Conservation (phyloP, 64 coral and sea anemone species). For the Cladopsammia gracilis region DNA sequence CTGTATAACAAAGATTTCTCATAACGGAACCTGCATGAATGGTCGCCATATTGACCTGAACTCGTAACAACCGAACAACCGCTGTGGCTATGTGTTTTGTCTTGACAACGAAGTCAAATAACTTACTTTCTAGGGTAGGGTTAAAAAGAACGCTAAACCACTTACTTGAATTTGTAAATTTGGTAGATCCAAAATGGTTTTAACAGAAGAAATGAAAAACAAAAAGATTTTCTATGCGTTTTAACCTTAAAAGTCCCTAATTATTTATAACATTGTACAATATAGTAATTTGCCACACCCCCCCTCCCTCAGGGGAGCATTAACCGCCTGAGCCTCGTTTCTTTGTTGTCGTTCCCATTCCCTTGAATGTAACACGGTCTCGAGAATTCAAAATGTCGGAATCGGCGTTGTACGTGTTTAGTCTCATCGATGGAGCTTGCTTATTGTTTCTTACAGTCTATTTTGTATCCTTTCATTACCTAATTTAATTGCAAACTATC, state of each 20-base stretch:
- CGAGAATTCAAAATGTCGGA: constrained; percentile 81
- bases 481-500: neutral
- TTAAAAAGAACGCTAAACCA: neutral
- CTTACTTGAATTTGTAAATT: neutral
- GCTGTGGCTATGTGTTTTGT: constrained; percentile 28
- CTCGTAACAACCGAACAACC: constrained; percentile 59
- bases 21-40: constrained; percentile 83
- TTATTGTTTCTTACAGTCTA: constrained; percentile 95
- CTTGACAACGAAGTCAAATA: constrained; percentile 25
- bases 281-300: neutral
- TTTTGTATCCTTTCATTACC: constrained; percentile 93
- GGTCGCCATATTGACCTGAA: constrained; percentile 93
- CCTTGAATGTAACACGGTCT: neutral
- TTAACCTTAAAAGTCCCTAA: neutral
- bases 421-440: constrained; percentile 85
- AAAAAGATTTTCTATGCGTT: neutral
- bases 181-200: neutral
- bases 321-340: neutral
- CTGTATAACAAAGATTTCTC: constrained; percentile 94
- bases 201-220: neutral
- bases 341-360: constrained; percentile 23
- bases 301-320: neutral
- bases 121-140: neutral
- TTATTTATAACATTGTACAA: neutral
- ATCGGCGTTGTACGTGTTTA: constrained; percentile 89